Conservation (phyloP, 2,113 vertebrate genomes). For the Dipodomys spectabilis region DNA sequence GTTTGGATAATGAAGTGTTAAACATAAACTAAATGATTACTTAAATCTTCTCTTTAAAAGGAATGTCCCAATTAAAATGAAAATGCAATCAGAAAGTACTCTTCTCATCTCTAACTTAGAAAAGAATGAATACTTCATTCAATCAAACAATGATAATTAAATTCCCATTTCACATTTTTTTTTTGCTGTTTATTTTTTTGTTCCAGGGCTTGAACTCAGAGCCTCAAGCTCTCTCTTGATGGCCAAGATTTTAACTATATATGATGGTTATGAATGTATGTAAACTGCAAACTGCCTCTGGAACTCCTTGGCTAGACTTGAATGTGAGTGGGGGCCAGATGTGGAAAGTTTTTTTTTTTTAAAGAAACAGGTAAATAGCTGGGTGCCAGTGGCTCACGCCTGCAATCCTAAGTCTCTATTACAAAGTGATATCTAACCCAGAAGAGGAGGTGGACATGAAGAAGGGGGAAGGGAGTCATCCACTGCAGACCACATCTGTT, state of each 20-base stretch:
- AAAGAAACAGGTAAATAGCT: background rate
- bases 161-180: background rate
- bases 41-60: conserved; percentile 31
- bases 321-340: background rate
- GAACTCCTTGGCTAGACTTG: background rate
- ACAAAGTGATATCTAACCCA: background rate
- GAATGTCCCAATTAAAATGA: conserved; percentile 1
- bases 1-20: background rate
- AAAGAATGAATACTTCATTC: conserved; percentile 26
- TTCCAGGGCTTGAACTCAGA: no score
- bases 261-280: background rate
- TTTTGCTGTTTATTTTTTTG: no score
- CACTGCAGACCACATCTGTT: background rate
- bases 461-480: background rate
- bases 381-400: no score
- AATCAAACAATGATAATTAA: background rate
- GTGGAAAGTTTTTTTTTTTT: background rate
- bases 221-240: no score
- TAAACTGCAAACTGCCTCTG: background rate
- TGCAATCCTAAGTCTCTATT: background rate
- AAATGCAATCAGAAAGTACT: background rate
- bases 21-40: background rate
- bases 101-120: background rate
- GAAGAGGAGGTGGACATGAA: background rate
- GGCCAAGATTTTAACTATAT: background rate